Evolutionary conservation across 2,888 invertebrate genomes (phyloP), one percentile per base, ranked within the genome.

Genomic region (Chromoteleia sp.): DNA sequence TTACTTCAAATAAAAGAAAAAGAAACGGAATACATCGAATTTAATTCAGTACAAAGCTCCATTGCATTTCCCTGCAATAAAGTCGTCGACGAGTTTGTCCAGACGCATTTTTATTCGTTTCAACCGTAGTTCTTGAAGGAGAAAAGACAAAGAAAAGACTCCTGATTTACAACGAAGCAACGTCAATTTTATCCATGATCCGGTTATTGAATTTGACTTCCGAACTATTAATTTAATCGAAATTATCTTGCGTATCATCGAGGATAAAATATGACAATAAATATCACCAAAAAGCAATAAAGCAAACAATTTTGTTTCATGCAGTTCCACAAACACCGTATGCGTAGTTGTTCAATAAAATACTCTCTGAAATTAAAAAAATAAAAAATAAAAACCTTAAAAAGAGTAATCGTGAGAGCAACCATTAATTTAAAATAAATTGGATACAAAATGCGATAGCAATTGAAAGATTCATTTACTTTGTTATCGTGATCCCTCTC

Each of bases 401-500:
- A 76, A 39, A 58, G 25, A 14, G 5, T 45, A 17, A 33, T n/a
- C n/a, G n/a, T n/a, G n/a, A n/a, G n/a, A n/a, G n/a, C n/a, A n/a
- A n/a, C n/a, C n/a, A n/a, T n/a, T n/a, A n/a, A n/a, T n/a, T n/a
- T n/a, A 52, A 71, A 36, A 45, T 19, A 15, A 30, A 15, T 8
- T 25, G 25, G 25, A 25, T 25, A 25, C 2, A 33, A 33, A 33
- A 33, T 14, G n/a, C 3, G 12, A 39, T 12, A n/a, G 36, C 33
- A 8, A 17, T 0, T 29, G 2, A 29, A 29, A 50, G 14, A 85
- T 87, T 54, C 12, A 6, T 50, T 86, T 84, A 91, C 91, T 91
- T 91, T 89, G 84, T 87, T 88, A 79, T 84, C 84, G 77, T 86
- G 85, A 79, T 90, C 89, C 29, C 88, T 87, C 73, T 90, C 91